Percentiles rank a stretch among this genome's conserved stretches.
phyloP scores from a whole-genome alignment of 2,113 vertebrate genomes.

The rabbit (Oryctolagus cuniculus) region mOryCun1.1 NC_091444.1:38279501-38280000 shows the following conservation, averaged over 20 bases:
- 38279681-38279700: no score
- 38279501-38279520: no score
- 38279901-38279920: not conserved
- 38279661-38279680: no score
- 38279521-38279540: no score
- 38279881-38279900: not conserved
- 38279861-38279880: not conserved
- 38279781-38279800: not conserved
- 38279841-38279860: not conserved
- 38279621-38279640: no score
- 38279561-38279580: no score
- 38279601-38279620: no score
- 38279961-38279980: constrained; percentile 7
- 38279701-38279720: no score
- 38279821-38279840: not conserved
- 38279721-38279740: no score
- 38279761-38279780: not conserved
- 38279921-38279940: not conserved
- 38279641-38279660: no score
- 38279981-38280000: not conserved
- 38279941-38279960: not conserved
- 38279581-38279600: no score
- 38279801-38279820: not conserved
- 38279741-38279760: not conserved
- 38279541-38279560: no score